A percentile compares a stretch with the other conserved stretches of the same genome.
Conservation (phyloP, 2,888 invertebrate genomes). For the Nomada flava region DNA sequence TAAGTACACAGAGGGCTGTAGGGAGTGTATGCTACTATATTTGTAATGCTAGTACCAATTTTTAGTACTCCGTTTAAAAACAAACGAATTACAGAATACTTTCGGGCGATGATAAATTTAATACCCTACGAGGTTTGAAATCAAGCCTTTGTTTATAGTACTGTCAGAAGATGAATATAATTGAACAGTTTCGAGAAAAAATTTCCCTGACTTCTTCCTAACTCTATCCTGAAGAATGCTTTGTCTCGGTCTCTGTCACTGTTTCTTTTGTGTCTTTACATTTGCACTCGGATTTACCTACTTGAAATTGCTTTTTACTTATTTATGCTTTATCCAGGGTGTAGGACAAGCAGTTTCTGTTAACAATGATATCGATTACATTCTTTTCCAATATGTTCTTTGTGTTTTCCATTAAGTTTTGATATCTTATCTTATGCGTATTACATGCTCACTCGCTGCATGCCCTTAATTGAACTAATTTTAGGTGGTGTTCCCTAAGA, state of each 20-base stretch:
- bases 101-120: constrained; percentile 23
- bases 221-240: constrained; percentile 72
- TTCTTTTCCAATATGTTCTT: constrained; percentile 42
- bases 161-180: constrained; percentile 55
- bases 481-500: constrained; percentile 40
- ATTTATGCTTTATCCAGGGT: constrained; percentile 52
- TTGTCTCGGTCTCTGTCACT: constrained; percentile 52
- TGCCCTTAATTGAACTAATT: constrained; percentile 58
- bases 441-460: constrained; percentile 58
- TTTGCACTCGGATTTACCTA: constrained; percentile 44
- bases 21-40: constrained; percentile 48
- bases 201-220: constrained; percentile 69
- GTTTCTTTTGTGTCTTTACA: constrained; percentile 53
- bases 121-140: constrained; percentile 69
- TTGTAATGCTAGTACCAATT: constrained; percentile 45
- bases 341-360: constrained; percentile 44
- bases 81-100: constrained; percentile 14
- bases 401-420: constrained; percentile 51
- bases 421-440: constrained; percentile 53
- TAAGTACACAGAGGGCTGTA: constrained; percentile 52
- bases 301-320: constrained; percentile 51
- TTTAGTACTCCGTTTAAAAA: constrained; percentile 35
- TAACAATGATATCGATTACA: constrained; percentile 41
- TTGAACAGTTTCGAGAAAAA: constrained; percentile 53
- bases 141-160: constrained; percentile 57